Evolutionary conservation across 1,140 invertebrate species (phyloP).

Genomic region (Arion vulgaris): DNA sequence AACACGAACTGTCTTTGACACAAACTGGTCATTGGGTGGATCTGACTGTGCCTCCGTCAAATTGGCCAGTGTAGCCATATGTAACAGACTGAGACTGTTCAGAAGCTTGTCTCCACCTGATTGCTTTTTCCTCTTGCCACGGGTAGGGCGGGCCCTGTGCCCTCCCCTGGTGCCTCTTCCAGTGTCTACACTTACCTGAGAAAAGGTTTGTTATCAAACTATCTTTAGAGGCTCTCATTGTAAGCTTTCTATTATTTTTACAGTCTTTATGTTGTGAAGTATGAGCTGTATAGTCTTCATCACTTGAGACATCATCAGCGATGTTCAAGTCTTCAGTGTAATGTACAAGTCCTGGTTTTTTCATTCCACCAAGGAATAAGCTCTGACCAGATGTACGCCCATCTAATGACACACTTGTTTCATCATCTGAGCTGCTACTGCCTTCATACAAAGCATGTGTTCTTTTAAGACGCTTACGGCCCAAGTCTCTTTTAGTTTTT

Average conservation of each 20-base stretch:
- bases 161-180: background rate
- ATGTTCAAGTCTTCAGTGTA: background rate
- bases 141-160: background rate
- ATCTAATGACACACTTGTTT: background rate
- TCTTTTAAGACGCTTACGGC: background rate
- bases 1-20: background rate
- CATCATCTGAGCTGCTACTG: constrained; percentile 20
- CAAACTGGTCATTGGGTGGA: background rate
- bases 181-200: background rate
- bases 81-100: constrained; percentile 62
- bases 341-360: constrained; percentile 4
- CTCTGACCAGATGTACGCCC: background rate
- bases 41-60: constrained; percentile 45
- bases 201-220: background rate
- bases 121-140: constrained; percentile 26
- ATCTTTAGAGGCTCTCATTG: background rate
- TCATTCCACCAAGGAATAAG: background rate
- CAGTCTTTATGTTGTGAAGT: background rate
- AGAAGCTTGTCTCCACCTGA: constrained; percentile 51
- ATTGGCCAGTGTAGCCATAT: constrained; percentile 67
- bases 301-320: background rate
- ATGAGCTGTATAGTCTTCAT: constrained; percentile 2
- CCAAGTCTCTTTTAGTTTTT: background rate
- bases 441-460: background rate
- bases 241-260: background rate